Percentiles rank a stretch among this genome's conserved stretches.
phyloP scores from a whole-genome alignment of 2,888 invertebrate species.

The Liopterus haemorrhoidalis region DNA sequence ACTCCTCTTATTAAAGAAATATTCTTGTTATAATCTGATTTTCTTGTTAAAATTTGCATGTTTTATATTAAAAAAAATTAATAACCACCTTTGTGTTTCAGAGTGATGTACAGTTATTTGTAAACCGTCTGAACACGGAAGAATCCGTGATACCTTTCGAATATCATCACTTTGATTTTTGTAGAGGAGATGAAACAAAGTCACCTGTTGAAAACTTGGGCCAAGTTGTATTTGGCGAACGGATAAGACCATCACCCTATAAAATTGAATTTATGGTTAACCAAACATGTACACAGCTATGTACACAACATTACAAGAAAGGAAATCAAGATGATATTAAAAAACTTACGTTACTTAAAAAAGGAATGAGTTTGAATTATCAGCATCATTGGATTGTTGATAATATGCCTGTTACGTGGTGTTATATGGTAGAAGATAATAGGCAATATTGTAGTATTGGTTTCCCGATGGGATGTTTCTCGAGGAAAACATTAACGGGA shows the following conservation, averaged over 20 bases:
- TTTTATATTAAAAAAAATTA: conserved; percentile 10
- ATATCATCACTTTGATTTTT: conserved; percentile 97
- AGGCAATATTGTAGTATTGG: conserved; percentile 87
- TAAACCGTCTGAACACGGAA: conserved; percentile 95
- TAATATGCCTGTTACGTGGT: conserved; percentile 99
- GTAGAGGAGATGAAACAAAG: conserved; percentile 64
- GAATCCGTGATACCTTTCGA: conserved; percentile 98
- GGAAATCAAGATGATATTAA: conserved; percentile 59
- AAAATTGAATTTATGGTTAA: conserved; percentile 77
- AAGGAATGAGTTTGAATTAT: conserved; percentile 88
- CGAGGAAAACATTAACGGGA: conserved; percentile 27
- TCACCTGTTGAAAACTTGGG: conserved; percentile 97
- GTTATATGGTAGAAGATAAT: conserved; percentile 68
- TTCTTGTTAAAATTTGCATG: conserved; percentile 11
- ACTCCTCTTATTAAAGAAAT: too few relatives aligned
- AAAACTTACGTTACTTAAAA: conserved; percentile 75
- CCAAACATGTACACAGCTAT: conserved; percentile 55
- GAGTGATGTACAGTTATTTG: conserved; percentile 83
- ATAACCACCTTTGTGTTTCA: conserved; percentile 50
- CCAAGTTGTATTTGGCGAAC: conserved; percentile 98
- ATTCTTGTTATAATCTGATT: too few relatives aligned
- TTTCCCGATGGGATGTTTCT: conserved; percentile 91
- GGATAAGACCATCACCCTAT: conserved; percentile 92
- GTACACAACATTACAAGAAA: conserved; percentile 65
- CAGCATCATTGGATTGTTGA: conserved; percentile 99